Base-by-base conservation (phyloP, 2,113 vertebrate genomes). In the Larimichthys polyactis region DNA sequence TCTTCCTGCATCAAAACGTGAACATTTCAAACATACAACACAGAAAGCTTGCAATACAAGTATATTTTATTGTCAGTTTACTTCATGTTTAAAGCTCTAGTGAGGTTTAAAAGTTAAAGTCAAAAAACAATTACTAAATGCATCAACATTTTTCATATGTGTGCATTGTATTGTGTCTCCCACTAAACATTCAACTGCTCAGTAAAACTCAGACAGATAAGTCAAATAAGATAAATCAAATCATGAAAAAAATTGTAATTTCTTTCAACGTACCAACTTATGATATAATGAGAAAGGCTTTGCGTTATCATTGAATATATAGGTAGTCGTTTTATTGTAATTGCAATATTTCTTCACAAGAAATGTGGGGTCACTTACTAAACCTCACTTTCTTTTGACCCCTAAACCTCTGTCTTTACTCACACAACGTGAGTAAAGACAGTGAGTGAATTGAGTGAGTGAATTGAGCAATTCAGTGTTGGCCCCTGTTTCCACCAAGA, bases 1-100 rank as follows among this genome's bases (percentile, higher is more conserved):
- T 75, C 87, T 71, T 81, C 72, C 80, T 57, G 24, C 49, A 8
- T 60, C 66, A 11, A 43, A 71, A 22, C 40, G 0, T 49, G 1
- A 63, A 68, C 32, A 8, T 62, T 66, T 58, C 19, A 78, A 49
- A 57, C 51, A 15, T 5, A 22, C 20, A 36, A 62, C 65, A n/a
- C 9, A 71, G 71, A 49, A 12, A 4, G n/a, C 40, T 3, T 44
- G n/a, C 46, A 73, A 46, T 19, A 64, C 24, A 51, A 49, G 20
- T 46, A 44, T 44, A 44, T 20, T 87, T 68, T 2, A 66, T 27
- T 2, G 1, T 43, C 17, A 64, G 5, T 22, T 60, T 6, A 3
- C 17, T 32, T 70, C 2, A 44, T 17, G 20, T 54, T 3, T 36
- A 36, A 36, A 12, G 0, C 52, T 54, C 22, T 17, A 20, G 15